Base-by-base conservation (phyloP, 2,113 vertebrate species). In the Platysteira castanea region DNA sequence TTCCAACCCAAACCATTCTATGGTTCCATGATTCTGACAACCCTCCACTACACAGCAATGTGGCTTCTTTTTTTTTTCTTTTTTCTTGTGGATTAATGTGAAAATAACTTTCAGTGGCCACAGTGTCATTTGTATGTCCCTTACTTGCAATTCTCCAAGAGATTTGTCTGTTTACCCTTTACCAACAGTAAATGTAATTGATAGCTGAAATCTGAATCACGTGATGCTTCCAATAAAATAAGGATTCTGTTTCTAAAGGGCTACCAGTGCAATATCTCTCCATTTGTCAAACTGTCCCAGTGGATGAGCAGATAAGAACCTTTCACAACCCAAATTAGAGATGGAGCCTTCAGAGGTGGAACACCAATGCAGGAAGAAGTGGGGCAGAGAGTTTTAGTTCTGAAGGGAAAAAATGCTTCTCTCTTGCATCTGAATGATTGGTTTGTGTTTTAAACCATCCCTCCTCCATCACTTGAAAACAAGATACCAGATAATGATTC, bases 371-470 rank as follows among this genome's bases (percentile, higher is more conserved):
- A 68, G 59, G 42, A 73, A 56, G 33, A 64, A 61, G 33, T 3
- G 20, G 9, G 23, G 28, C 21, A 81, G 42, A 60, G 12, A 53
- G 13, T 49, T 49, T 73, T 41, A 54, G 77, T 47, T 53, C 46
- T 13, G 31, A 56, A 67, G n/a, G n/a, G 16, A 26, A 69, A 37
- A 56, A 67, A 10, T 2, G 2, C 2, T 47, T 84, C 15, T 60
- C 1, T 35, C 52, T 20, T 1, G 0, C 9, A 9, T 2, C 3
- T 1, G 13, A 53, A 22, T 6, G 13, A 33, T 13, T 41, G 17
- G 6, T 83, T 50, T 56, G 23, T 1, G 1, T 26, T 92, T 80
- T 44, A 89, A 84, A 52, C 19, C 31, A 28, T 56, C 18, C 33
- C 2, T 1, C 15, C 19, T 91, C 84, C 57, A 49, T 17, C 31